Conservation (phyloP, 2,888 invertebrate genomes). For the Encarsia formosa region DNA sequence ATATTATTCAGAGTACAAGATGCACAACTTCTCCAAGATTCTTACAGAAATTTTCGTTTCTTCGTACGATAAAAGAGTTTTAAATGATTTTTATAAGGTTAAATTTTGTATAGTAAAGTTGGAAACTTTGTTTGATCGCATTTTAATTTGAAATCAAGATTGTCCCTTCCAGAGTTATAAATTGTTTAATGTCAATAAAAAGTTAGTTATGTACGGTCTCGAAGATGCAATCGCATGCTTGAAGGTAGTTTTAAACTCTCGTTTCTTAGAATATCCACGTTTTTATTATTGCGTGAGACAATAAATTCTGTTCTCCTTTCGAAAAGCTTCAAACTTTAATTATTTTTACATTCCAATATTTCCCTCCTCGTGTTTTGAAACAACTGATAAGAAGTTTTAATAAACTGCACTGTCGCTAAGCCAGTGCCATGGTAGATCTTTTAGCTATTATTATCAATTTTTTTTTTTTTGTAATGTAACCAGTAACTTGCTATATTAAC, state of each 20-base stretch:
- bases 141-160: not conserved
- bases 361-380: slow-evolving; percentile 3
- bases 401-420: no score
- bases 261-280: slow-evolving; percentile 16
- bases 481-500: no score
- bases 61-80: no score
- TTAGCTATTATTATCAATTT: no score
- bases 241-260: slow-evolving; percentile 12
- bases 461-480: no score
- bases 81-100: no score
- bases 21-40: no score
- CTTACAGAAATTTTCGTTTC: no score
- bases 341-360: slow-evolving; percentile 21
- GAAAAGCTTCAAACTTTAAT: slow-evolving; percentile 20
- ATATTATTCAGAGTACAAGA: slow-evolving; percentile 36
- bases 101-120: not conserved
- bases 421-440: no score
- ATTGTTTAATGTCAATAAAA: slow-evolving; percentile 26
- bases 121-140: not conserved
- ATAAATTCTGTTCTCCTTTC: slow-evolving; percentile 10
- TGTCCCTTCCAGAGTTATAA: slow-evolving; percentile 6
- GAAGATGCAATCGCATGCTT: slow-evolving; percentile 15
- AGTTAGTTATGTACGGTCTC: not conserved
- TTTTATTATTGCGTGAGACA: slow-evolving; percentile 24
- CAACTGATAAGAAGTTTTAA: slow-evolving; percentile 22